Percentiles rank a stretch among this genome's conserved stretches.
These are phyloP conservation scores for Macrophya alboannulata DNA, from an alignment of 2,888 invertebrate species.

Conservation along the genomic window DNA sequence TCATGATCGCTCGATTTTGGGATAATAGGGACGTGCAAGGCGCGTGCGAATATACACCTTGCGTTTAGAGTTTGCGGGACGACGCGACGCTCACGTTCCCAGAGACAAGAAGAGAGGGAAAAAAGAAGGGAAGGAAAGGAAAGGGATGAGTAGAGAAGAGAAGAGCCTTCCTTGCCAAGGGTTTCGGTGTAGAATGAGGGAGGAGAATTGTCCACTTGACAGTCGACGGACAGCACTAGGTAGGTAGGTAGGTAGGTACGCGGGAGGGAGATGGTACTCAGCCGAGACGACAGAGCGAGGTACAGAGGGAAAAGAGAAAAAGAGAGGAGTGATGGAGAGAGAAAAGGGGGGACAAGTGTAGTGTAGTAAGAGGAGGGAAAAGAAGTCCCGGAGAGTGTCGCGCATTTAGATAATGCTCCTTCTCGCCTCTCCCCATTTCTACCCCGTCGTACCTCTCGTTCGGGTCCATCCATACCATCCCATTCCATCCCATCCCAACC, in stretches of 20 bases:
- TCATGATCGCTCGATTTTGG: constrained; percentile 1
- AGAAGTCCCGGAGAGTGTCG: constrained; percentile 71
- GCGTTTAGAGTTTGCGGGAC: background rate
- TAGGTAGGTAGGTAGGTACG: constrained; percentile 7
- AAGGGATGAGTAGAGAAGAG: background rate
- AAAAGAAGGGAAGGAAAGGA: too few relatives aligned
- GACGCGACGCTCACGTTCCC: background rate
- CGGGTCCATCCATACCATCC: background rate
- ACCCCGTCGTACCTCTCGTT: constrained; percentile 55
- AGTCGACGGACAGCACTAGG: constrained; percentile 66
- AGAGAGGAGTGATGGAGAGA: constrained; percentile 51
- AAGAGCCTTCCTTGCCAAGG: constrained; percentile 15
- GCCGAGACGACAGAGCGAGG: constrained; percentile 37
- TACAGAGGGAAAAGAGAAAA: constrained; percentile 42
- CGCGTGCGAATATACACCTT: background rate
- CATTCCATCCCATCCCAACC: background rate
- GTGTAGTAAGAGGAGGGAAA: constrained; percentile 55
- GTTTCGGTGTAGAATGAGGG: constrained; percentile 37
- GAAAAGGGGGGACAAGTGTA: constrained; percentile 55
- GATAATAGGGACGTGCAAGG: background rate
- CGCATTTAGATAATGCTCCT: constrained; percentile 77
- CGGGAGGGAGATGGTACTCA: constrained; percentile 51
- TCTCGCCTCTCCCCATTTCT: constrained; percentile 43
- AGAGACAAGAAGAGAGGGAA: constrained; percentile 1
- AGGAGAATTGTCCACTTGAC: constrained; percentile 68